Base-by-base conservation (phyloP, 2,888 invertebrate genomes). In the Raillietiella orientalis region DNA sequence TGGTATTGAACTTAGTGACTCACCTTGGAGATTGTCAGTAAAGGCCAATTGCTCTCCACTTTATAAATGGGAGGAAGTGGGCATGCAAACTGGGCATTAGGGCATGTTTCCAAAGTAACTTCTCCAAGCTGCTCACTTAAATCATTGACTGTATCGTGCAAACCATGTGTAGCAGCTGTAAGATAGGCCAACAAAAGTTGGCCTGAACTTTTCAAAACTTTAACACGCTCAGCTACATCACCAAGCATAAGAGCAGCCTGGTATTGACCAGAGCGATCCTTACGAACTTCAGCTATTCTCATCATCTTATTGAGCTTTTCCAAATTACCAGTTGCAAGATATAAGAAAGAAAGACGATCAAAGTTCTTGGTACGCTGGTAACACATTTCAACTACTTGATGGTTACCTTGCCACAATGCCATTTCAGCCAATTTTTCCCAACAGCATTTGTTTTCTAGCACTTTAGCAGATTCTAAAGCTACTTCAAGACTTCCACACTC, bases 281-380 rank as follows among this genome's bases (percentile, higher is more conserved):
- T 90, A 8, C 96, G 59, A 25, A 96, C 87, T 52, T 93, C 93
- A 0, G 96, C 93, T 32, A 96, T 96, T 52, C 90, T 90, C 52
- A 77, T 87, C 96, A 99, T 96, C 50, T 93, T 93, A 34, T 69
- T 62, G 33, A 99, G 52, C 45, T 96, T 96, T 31, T 93, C 93
- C 40, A 87, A 52, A 47, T 99, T 96, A 8, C 96, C 96, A 10
- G 96, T 99, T 34, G 93, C 79, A 21, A 96, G 56, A 49, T 99
- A 96, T 21, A 96, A 56, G 55, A 99, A 96, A 10, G 87, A 74
- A 0, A 99, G 58, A 50, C 90, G 90, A 48, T 96, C 93, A 46
- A 96, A 99, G 53, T 90, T 90, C 53, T 96, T 99, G 1, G 90
- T 96, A 32, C 93, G 62, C 44, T 99, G 93, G 49, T 99, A 99